phyloP scores from a whole-genome alignment of 2,797 vertebrate species.

The Melopsittacus undulatus region DNA sequence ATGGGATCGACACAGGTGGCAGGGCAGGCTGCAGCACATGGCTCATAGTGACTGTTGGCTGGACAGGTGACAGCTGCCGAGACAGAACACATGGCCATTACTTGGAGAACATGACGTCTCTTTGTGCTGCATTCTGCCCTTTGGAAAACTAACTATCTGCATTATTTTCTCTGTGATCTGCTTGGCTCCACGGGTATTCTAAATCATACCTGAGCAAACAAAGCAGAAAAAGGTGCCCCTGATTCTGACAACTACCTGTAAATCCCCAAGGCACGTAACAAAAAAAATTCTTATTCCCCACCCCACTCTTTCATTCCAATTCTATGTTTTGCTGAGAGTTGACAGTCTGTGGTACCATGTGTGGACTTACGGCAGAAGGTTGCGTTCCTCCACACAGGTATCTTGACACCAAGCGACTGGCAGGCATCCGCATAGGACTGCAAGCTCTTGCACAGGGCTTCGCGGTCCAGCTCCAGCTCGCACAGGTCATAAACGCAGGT shows the following conservation, averaged over 20 bases:
- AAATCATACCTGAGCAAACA: fast-evolving
- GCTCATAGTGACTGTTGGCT: conserved; percentile 53
- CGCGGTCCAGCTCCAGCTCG: conserved; percentile 29
- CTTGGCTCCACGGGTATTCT: neutral
- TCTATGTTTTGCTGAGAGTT: neutral
- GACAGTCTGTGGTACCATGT: fast-evolving
- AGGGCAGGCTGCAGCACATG: conserved; percentile 68
- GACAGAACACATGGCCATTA: neutral
- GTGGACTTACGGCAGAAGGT: conserved; percentile 72
- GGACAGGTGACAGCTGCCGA: neutral
- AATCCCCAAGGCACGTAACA: fast-evolving
- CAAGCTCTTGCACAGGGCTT: conserved; percentile 62
- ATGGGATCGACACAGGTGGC: conserved; percentile 28
- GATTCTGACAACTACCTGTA: no score
- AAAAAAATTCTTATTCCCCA: neutral
- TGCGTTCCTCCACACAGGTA: conserved; percentile 60
- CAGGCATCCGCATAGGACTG: conserved; percentile 69
- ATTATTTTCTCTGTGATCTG: fast-evolving
- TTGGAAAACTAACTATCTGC: fast-evolving
- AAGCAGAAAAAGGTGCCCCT: neutral
- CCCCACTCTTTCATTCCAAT: neutral
- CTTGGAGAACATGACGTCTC: neutral
- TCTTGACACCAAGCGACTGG: conserved; percentile 25
- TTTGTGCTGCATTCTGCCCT: no score
- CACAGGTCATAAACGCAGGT: conserved; percentile 68